Evolutionary conservation across 2,888 invertebrate species (phyloP), one percentile per base, ranked within the genome.

Genomic region (Himalopsyche tibetana): DNA sequence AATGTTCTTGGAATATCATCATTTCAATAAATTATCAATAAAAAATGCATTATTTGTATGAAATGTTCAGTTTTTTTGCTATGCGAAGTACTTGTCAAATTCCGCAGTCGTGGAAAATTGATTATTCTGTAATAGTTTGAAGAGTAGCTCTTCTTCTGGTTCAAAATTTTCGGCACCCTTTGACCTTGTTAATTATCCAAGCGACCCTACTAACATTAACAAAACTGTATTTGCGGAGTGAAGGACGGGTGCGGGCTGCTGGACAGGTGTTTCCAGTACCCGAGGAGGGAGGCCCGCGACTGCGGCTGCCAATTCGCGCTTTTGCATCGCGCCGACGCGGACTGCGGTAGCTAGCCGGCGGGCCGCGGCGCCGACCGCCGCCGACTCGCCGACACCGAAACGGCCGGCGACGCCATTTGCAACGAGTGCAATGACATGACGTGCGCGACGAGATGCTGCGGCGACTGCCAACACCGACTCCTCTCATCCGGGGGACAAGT

Each of bases 271-370:
- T 97, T 97, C 95, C 96, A 96, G 94, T 96, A 96, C 92, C 96
- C 96, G 89, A 94, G 96, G 90, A 95, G 96, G 91, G 94, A 95
- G 92, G 94, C 95, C 89, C 95, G 97, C 91, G 97, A 97, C 92
- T 97, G 97, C 92, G 97, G 97, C 93, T 97, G 97, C 94, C 97
- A 97, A 93, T 97, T 97, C 93, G 97, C 97, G 90, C 94, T 97
- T 91, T 95, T 97, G 91, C 97, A 97, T 94, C 96, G 97, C 91
- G 97, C 95, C 90, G 96, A 95, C 91, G 95, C 95, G 92, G 94
- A 93, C 86, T 92, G 92, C 82, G 91, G 93, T 91, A 94, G 94
- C 94, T 94, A 95, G 92, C 92, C 85, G 82, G 91, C 91, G 84
- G 82, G 89, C 90, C 90, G 93, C 93, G 92, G 92, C 92, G 91